Evolutionary conservation across 2,888 invertebrate species (phyloP).

Genomic region (Unio pictorum): DNA sequence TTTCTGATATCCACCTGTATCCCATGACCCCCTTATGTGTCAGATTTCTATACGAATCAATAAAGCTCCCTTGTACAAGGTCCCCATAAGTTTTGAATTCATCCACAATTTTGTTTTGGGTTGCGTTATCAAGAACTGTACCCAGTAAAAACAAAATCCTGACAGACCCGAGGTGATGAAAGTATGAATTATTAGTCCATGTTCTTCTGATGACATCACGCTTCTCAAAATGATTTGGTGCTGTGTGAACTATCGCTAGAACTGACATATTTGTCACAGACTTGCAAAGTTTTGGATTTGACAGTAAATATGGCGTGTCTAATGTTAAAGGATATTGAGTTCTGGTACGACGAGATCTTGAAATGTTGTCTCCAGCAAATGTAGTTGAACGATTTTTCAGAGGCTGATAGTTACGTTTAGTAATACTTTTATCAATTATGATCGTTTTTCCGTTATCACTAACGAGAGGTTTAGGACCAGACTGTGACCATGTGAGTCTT

Average conservation of each 20-base stretch:
- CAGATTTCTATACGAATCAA: constrained; percentile 46
- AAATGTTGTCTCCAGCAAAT: no score
- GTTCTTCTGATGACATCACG: constrained; percentile 37
- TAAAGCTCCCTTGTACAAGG: constrained; percentile 51
- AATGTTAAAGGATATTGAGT: constrained; percentile 23
- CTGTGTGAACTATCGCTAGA: constrained; percentile 36
- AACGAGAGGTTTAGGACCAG: no score
- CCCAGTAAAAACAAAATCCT: constrained; percentile 48
- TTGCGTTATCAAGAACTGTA: constrained; percentile 12
- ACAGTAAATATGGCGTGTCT: constrained; percentile 15
- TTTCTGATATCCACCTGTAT: constrained; percentile 45
- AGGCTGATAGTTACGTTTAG: no score
- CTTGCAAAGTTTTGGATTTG: constrained; percentile 23
- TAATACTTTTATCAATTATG: no score
- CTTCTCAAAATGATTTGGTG: constrained; percentile 32
- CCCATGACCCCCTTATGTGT: constrained; percentile 53
- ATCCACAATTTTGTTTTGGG: constrained; percentile 26
- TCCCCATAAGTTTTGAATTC: constrained; percentile 41
- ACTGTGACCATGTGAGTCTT: no score
- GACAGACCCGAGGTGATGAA: constrained; percentile 18
- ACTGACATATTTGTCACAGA: constrained; percentile 16
- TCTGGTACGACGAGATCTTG: constrained; percentile 4
- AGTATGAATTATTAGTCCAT: constrained; percentile 42
- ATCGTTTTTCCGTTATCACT: no score
- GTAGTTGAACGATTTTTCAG: no score